These are phyloP conservation scores for Lepas anatifera DNA, from an alignment of 2,888 invertebrate genomes.

Conservation along the genomic window DNA sequence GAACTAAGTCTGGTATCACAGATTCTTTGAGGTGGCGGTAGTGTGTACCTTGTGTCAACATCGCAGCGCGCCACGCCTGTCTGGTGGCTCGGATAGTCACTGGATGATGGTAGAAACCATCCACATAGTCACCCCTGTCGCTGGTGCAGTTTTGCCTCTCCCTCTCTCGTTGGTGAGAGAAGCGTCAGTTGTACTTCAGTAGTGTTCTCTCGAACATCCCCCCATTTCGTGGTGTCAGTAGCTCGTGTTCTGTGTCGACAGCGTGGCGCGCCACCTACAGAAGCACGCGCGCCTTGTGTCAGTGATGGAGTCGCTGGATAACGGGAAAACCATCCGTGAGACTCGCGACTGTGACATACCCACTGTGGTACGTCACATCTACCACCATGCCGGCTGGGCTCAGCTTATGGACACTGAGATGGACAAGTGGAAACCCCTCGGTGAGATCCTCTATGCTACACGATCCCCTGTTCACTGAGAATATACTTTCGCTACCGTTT, in stretches of 20 bases:
- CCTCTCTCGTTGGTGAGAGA: too few species aligned
- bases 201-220: too few species aligned
- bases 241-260: too few species aligned
- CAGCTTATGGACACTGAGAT: constrained; percentile 34
- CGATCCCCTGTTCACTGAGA: not conserved
- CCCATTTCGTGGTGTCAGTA: too few species aligned
- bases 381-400: constrained; percentile 42
- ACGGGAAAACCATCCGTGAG: constrained; percentile 37
- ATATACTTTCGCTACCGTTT: too few species aligned
- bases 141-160: too few species aligned
- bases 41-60: too few species aligned
- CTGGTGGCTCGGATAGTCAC: constrained; percentile 13
- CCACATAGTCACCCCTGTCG: too few species aligned
- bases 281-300: constrained; percentile 38
- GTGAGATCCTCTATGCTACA: constrained; percentile 28
- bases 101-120: too few species aligned
- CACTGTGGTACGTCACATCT: constrained; percentile 38
- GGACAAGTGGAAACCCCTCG: constrained; percentile 35
- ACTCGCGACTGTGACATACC: constrained; percentile 36
- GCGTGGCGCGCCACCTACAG: constrained; percentile 40
- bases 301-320: constrained; percentile 38
- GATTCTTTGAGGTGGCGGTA: too few species aligned
- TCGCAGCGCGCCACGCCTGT: not conserved
- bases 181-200: too few species aligned
- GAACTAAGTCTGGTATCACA: too few species aligned